phyloP scores from a whole-genome alignment of 30 jellyfish, hydroid and myxozoan species.

The Pseudorhiza aurosa region DNA sequence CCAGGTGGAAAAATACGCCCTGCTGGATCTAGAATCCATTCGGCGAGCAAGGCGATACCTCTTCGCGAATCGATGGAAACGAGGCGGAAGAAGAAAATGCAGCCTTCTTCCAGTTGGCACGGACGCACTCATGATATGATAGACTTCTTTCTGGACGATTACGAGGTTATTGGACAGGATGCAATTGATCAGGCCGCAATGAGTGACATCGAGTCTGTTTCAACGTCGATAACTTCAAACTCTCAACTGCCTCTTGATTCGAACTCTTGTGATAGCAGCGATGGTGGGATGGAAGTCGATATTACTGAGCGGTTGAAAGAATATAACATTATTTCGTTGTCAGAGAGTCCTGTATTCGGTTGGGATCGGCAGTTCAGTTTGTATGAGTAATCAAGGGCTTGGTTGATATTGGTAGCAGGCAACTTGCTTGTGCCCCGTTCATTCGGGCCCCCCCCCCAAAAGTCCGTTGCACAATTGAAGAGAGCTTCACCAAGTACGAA shows the following conservation, averaged over 20 bases:
- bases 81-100: slow-evolving; percentile 21
- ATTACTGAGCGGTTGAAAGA: slow-evolving; percentile 57
- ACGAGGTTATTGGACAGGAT: slow-evolving; percentile 70
- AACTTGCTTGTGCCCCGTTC: too few relatives aligned
- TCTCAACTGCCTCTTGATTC: slow-evolving; percentile 31
- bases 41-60: slow-evolving; percentile 31
- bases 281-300: slow-evolving; percentile 85
- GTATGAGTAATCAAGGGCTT: slow-evolving; percentile 9
- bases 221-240: slow-evolving; percentile 60
- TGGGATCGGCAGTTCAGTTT: slow-evolving; percentile 56
- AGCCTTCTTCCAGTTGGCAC: slow-evolving; percentile 92
- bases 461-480: too few relatives aligned
- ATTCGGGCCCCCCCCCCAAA: too few relatives aligned
- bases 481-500: too few relatives aligned
- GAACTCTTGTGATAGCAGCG: slow-evolving; percentile 67
- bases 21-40: slow-evolving; percentile 54
- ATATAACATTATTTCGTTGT: slow-evolving; percentile 52
- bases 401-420: too few relatives aligned
- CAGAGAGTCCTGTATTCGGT: slow-evolving; percentile 2
- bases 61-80: neutral
- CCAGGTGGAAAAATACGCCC: slow-evolving; percentile 93
- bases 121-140: slow-evolving; percentile 80
- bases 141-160: slow-evolving; percentile 83
- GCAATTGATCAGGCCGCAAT: slow-evolving; percentile 39
- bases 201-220: slow-evolving; percentile 69